phyloP scores from a whole-genome alignment of 2,888 invertebrate genomes.

The Bugula neritina region DNA sequence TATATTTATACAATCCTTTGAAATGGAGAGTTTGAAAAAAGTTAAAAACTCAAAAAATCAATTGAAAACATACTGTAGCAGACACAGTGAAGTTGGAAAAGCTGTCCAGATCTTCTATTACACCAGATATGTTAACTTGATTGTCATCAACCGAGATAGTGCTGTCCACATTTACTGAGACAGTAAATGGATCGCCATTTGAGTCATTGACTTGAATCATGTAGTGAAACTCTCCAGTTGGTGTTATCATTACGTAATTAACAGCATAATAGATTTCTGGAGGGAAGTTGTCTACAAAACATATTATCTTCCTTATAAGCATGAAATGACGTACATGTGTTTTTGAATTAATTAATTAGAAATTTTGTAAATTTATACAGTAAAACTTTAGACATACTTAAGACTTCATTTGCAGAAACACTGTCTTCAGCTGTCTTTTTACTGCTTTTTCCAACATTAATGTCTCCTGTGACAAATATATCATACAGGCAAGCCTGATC shows the following conservation, averaged over 20 bases:
- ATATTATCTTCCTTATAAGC: not conserved
- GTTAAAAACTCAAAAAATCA: no score
- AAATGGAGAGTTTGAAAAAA: no score
- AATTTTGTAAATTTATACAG: no score
- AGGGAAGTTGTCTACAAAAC: not conserved
- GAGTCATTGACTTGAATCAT: not conserved
- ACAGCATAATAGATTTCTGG: not conserved
- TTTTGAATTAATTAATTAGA: no score
- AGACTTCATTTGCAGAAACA: not conserved
- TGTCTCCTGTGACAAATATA: not conserved
- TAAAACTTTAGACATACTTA: conserved; percentile 8
- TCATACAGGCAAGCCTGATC: not conserved
- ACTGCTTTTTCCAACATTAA: not conserved
- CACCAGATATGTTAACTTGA: conserved; percentile 5
- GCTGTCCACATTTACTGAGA: not conserved
- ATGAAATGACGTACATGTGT: no score
- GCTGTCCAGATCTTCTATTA: not conserved
- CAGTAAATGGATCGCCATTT: conserved; percentile 5
- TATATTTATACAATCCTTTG: not conserved
- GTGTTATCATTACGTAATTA: not conserved
- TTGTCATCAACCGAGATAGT: not conserved
- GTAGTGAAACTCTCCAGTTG: not conserved
- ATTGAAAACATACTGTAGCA: not conserved
- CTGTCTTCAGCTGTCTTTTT: conserved; percentile 20
- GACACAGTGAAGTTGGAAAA: not conserved